A percentile compares a stretch with the other conserved stretches of the same genome.
These are phyloP conservation scores for Lagopus leucura DNA, from an alignment of 2,113 vertebrate species.

Conservation along the genomic window DNA sequence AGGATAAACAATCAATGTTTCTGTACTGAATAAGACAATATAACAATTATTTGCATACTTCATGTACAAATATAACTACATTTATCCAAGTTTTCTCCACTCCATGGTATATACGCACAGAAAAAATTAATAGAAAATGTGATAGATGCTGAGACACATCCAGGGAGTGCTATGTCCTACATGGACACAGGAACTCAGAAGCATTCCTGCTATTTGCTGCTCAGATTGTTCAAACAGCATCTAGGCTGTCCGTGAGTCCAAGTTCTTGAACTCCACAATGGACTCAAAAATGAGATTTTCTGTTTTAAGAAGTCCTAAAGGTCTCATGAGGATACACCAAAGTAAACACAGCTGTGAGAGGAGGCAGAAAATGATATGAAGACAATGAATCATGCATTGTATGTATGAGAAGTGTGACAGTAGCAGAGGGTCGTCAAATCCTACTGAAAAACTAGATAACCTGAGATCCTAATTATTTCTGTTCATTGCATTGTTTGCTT, in stretches of 20 bases:
- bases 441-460: not conserved
- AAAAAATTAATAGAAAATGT: not conserved
- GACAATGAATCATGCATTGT: not conserved
- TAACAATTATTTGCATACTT: not conserved
- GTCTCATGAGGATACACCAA: not conserved
- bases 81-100: not conserved
- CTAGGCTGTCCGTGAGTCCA: too few relatives aligned
- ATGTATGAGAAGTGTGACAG: not conserved
- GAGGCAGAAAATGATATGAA: rapidly evolving
- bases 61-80: not conserved
- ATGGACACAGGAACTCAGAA: not conserved
- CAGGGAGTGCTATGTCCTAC: not conserved
- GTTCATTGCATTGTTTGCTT: not conserved
- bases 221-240: not conserved
- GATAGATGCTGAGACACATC: not conserved
- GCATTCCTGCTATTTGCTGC: not conserved
- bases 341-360: not conserved
- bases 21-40: not conserved
- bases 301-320: not conserved
- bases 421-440: not conserved
- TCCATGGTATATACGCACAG: not conserved
- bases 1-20: not conserved
- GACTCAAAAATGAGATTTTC: not conserved
- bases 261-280: not conserved
- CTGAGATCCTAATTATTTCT: not conserved